Evolutionary conservation across 2,888 invertebrate species (phyloP), one percentile per base, ranked within the genome.

Genomic region (Deilephila porcellus): DNA sequence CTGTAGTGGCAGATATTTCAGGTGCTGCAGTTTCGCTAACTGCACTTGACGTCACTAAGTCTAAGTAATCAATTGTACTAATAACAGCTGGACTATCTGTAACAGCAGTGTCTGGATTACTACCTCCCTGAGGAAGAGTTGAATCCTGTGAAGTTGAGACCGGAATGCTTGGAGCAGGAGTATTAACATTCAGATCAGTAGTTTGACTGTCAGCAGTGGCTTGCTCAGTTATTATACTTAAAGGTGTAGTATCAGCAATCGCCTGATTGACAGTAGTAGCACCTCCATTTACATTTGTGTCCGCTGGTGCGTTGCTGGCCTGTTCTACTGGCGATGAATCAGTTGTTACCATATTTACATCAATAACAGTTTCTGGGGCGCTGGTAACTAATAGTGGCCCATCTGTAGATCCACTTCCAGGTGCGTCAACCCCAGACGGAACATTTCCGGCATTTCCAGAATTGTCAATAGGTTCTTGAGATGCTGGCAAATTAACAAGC

Each of bases 1-100:
- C 71, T 3, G 53, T 60, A 59, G 29, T 56, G 20, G 19, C 56
- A 25, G 74, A 29, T 19, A 56, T 29, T 56, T 70, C 75, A 52
- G 74, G 20, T 29, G 59, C 71, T 25, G 37, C 74, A 73, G 67
- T 19, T 67, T 67, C 59, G 67, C 37, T 67, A 19, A 25, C 25
- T 45, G 64, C 37, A 11, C n/a, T 73, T 19, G n/a, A 29, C n/a
- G 53, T n/a, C 17, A 7, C 56, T 7, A 53, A 20, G n/a, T 63
- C 32, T 56, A 56, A 71, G 20, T 56, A 45, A 60, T 72, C 53
- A 19, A 56, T 63, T 67, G 20, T 63, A 70, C n/a, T 56, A 6
- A 17, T 52, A 25, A 25, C 52, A 25, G 25, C 67, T 19, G 67
- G 67, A 17, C 14, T 0, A 67, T 67, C 67, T 20, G 67, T 67